Conservation (phyloP, 2,797 vertebrate genomes). For the Neosilurus mollespiculum region DNA sequence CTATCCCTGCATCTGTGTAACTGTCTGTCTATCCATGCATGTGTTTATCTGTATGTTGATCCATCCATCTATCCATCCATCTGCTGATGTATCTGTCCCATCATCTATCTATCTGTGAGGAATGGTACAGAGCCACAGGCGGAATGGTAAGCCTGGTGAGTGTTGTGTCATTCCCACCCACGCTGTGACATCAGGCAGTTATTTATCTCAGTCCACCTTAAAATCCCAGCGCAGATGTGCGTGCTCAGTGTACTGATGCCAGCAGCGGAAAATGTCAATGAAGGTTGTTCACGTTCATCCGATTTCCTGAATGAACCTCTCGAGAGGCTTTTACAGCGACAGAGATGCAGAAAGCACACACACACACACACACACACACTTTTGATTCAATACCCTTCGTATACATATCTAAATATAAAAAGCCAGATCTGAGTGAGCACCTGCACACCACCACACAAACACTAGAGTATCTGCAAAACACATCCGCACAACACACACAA, state of each 20-base stretch:
- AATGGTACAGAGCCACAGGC: background rate
- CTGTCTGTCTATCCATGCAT: background rate
- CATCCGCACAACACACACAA: slow-evolving; percentile 9
- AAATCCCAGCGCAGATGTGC: slow-evolving; percentile 53
- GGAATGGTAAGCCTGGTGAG: slow-evolving; percentile 7
- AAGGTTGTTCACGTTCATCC: slow-evolving; percentile 49
- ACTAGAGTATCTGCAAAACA: background rate
- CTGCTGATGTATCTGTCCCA: background rate
- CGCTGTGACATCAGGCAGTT: slow-evolving; percentile 35
- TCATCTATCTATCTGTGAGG: background rate
- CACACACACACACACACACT: too few species aligned
- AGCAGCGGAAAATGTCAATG: slow-evolving; percentile 57
- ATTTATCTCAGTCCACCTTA: slow-evolving; percentile 52
- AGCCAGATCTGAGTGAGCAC: background rate
- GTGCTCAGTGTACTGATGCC: slow-evolving; percentile 49
- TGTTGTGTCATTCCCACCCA: background rate
- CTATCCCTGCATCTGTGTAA: background rate
- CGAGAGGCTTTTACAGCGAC: slow-evolving; percentile 37
- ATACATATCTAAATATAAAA: slow-evolving; percentile 12
- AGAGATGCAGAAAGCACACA: slow-evolving; percentile 18
- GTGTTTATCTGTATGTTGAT: background rate
- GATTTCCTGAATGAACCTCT: slow-evolving; percentile 57
- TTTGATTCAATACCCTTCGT: slow-evolving; percentile 16
- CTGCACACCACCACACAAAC: slow-evolving; percentile 7
- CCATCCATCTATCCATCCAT: too few species aligned